Percentiles rank a stretch among this genome's conserved stretches.
Conservation (phyloP, 2,797 vertebrate species). For the Mus minutoides region DNA sequence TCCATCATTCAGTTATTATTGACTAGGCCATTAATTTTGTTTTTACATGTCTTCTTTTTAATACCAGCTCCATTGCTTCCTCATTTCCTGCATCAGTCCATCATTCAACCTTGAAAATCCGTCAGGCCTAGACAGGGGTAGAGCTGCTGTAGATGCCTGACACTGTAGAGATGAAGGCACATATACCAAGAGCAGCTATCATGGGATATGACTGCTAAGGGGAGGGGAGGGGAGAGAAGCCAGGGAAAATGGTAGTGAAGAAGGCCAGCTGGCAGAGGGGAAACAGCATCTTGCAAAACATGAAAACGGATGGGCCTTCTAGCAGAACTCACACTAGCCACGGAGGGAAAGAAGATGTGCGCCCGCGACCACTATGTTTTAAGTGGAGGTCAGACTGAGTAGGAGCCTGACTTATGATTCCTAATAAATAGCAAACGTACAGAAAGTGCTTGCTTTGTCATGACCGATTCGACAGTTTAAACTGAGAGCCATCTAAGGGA, state of each 20-base stretch:
- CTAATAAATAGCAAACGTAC: background rate
- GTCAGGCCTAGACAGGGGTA: background rate
- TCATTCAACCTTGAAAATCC: background rate
- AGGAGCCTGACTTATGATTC: background rate
- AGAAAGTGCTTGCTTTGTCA: background rate
- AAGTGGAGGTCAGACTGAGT: background rate
- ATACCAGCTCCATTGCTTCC: background rate
- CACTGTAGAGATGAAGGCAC: background rate
- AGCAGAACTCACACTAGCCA: rapidly evolving
- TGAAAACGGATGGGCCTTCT: background rate
- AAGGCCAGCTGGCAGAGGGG: background rate
- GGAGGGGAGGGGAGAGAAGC: rapidly evolving
- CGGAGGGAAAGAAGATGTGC: background rate
- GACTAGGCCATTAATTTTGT: background rate
- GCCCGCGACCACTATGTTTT: background rate
- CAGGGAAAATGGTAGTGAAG: background rate
- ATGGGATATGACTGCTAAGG: background rate
- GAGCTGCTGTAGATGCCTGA: background rate
- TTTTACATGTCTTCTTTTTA: background rate
- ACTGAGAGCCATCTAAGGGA: background rate
- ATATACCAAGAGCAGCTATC: background rate
- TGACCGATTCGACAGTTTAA: background rate
- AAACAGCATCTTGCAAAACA: background rate
- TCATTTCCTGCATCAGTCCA: background rate
- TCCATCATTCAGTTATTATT: background rate